Conservation (phyloP, 2,113 vertebrate species). For the Psettodes erumei region DNA sequence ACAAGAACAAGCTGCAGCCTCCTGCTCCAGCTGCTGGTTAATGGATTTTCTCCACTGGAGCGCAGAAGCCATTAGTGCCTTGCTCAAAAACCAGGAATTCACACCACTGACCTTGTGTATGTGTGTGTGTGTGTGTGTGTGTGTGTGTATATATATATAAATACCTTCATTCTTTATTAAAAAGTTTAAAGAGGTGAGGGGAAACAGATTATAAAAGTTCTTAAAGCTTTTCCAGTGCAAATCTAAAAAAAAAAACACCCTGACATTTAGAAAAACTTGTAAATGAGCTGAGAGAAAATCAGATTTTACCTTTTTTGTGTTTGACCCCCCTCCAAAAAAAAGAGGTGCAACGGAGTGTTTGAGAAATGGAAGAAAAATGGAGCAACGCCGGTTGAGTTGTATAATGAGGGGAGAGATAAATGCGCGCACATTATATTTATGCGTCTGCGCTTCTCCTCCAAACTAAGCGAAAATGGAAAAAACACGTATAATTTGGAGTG, state of each 20-base stretch:
- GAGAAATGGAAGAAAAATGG: neutral
- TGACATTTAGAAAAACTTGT: neutral
- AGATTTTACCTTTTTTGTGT: neutral
- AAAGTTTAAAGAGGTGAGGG: too few species aligned
- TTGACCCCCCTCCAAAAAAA: too few species aligned
- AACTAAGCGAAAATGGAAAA: neutral
- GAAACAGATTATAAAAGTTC: neutral
- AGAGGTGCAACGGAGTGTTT: neutral
- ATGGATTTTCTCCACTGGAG: constrained; percentile 1
- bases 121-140: too few species aligned
- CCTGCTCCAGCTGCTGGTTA: neutral
- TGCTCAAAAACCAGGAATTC: neutral
- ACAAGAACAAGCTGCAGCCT: neutral
- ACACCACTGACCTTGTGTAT: neutral
- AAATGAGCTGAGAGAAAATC: neutral
- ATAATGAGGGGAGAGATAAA: neutral
- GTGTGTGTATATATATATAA: too few species aligned
- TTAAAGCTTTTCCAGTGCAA: neutral
- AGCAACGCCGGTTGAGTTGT: neutral
- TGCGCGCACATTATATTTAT: neutral
- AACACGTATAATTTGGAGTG: neutral
- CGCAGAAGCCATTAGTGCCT: neutral
- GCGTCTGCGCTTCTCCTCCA: neutral
- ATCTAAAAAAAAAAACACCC: neutral
- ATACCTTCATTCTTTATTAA: too few species aligned